Conservation (phyloP, 2,113 vertebrate species). For the Spea multiplicata region DNA sequence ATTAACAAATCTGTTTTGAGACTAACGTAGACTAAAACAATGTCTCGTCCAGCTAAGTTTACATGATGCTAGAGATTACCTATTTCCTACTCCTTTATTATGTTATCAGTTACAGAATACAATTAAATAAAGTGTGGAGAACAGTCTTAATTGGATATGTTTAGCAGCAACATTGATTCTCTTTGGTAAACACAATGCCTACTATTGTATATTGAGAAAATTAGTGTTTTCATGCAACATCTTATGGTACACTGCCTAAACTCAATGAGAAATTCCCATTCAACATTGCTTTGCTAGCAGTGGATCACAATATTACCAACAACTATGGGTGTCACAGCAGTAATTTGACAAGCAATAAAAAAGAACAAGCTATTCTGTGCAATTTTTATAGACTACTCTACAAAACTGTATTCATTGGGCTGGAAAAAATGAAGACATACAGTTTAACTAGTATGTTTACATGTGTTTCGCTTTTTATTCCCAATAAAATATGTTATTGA, state of each 20-base stretch:
- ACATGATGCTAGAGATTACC: conserved; percentile 37
- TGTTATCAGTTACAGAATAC: conserved; percentile 34
- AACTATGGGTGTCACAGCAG: conserved; percentile 60
- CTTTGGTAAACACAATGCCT: conserved; percentile 64
- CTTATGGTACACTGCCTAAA: conserved; percentile 81
- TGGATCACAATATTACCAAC: conserved; percentile 61
- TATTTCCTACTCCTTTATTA: conserved; percentile 44
- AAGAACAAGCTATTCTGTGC: conserved; percentile 60
- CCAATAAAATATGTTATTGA: conserved; percentile 52
- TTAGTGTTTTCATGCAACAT: conserved; percentile 73
- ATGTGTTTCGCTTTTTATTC: conserved; percentile 53
- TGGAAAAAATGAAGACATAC: conserved; percentile 69
- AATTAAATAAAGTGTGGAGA: conserved; percentile 45
- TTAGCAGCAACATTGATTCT: conserved; percentile 63
- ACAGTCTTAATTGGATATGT: conserved; percentile 57
- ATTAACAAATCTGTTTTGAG: background rate
- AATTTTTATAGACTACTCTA: conserved; percentile 60
- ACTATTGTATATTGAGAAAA: conserved; percentile 72
- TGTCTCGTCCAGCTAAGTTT: conserved; percentile 1
- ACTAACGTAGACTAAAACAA: background rate
- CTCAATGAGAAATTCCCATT: conserved; percentile 64
- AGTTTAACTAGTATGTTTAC: conserved; percentile 67
- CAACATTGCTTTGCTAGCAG: conserved; percentile 54
- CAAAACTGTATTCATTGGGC: conserved; percentile 55
- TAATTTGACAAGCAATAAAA: conserved; percentile 70